These are phyloP conservation scores for Arenaria interpres DNA, from an alignment of 2,113 vertebrate species.

Conservation along the genomic window DNA sequence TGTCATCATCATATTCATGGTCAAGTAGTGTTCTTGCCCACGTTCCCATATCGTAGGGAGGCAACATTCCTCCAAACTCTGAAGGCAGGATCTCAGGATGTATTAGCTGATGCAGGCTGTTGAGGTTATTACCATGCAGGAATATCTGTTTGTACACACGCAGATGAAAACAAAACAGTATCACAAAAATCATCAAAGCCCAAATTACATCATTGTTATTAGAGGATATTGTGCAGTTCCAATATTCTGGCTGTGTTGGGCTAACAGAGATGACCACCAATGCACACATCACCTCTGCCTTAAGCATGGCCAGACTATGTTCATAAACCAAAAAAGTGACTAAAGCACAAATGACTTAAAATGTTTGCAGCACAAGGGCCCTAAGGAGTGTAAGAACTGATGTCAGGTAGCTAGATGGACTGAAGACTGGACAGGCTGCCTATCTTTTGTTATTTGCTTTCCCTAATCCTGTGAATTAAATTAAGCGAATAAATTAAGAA, in stretches of 20 bases:
- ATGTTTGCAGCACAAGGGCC: background rate
- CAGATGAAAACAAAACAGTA: background rate
- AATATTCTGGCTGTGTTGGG: background rate
- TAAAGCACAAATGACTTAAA: background rate
- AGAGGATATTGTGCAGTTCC: background rate
- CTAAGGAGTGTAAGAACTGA: background rate
- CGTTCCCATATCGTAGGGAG: constrained; percentile 97
- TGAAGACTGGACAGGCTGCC: background rate
- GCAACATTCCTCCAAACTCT: constrained; percentile 97
- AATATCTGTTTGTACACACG: constrained; percentile 84
- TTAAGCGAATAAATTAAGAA: background rate
- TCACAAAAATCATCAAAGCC: background rate
- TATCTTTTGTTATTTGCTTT: background rate
- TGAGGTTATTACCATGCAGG: constrained; percentile 98
- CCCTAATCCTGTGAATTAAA: background rate
- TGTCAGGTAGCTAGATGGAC: background rate
- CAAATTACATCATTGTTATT: background rate
- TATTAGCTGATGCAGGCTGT: constrained; percentile 95
- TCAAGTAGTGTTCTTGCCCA: constrained; percentile 98
- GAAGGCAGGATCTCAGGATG: constrained; percentile 97
- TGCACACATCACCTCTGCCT: background rate
- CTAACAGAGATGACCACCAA: background rate
- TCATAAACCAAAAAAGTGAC: background rate
- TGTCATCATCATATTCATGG: constrained; percentile 97
- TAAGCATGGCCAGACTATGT: background rate